A percentile compares a stretch with the other conserved stretches of the same genome.
phyloP scores from a whole-genome alignment of 2,888 invertebrate genomes.

The Boloria euphrosyne region DNA sequence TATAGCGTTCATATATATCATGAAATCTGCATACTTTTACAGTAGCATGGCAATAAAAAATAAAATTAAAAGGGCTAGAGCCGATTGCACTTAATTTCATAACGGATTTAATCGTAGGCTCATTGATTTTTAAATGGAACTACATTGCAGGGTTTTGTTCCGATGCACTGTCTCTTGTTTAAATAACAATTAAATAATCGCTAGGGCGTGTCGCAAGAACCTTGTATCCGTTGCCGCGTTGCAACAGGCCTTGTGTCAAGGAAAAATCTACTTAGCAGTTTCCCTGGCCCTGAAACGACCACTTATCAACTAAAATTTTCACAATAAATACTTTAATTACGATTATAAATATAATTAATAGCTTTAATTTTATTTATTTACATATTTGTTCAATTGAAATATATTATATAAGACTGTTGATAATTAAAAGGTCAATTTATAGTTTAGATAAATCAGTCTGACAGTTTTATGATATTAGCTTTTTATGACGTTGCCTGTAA shows the following conservation, averaged over 20 bases:
- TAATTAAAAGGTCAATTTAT: too few species aligned
- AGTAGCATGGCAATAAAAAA: too few species aligned
- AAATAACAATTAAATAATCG: conserved; percentile 80
- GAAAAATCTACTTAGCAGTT: conserved; percentile 78
- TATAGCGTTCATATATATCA: too few species aligned
- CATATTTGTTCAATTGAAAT: too few species aligned
- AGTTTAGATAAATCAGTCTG: too few species aligned
- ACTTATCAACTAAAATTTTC: conserved; percentile 38
- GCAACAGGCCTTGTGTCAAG: conserved; percentile 81
- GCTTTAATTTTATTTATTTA: not conserved
- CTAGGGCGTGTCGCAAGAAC: conserved; percentile 78
- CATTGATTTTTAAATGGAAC: not conserved
- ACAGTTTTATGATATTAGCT: too few species aligned
- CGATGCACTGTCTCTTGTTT: conserved; percentile 59
- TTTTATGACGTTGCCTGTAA: too few species aligned
- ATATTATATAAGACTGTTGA: too few species aligned
- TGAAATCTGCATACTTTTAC: not conserved
- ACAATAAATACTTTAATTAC: conserved; percentile 31
- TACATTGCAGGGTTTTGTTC: not conserved
- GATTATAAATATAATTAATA: not conserved
- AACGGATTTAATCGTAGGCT: not conserved
- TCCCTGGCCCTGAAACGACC: conserved; percentile 71
- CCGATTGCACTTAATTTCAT: too few species aligned
- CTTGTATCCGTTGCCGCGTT: conserved; percentile 78
- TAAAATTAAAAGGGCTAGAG: too few species aligned